Evolutionary conservation across 2,888 invertebrate species (phyloP).

Genomic region (Mythimna ferrago): DNA sequence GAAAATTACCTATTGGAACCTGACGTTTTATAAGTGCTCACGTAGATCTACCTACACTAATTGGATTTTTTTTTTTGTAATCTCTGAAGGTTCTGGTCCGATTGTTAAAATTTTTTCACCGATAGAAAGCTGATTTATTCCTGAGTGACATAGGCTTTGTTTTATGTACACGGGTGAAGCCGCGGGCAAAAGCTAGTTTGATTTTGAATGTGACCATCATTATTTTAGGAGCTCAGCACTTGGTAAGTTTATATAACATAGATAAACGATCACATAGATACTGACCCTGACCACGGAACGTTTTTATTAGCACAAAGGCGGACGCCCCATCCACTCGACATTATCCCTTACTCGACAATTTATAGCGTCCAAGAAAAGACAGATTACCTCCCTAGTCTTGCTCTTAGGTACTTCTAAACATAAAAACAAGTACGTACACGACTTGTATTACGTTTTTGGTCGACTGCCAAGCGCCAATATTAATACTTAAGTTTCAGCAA

Average conservation of each 20-base stretch:
- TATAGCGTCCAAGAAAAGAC: constrained; percentile 28
- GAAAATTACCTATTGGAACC: too few species aligned
- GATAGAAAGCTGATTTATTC: too few species aligned
- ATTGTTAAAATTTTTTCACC: too few species aligned
- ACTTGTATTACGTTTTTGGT: constrained; percentile 7
- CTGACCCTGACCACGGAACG: not conserved
- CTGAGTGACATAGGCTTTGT: too few species aligned
- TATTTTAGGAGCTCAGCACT: too few species aligned
- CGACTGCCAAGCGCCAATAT: constrained; percentile 40
- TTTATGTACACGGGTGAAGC: too few species aligned
- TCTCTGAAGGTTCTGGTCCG: too few species aligned
- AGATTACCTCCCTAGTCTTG: not conserved
- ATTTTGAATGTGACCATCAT: too few species aligned
- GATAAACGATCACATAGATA: not conserved
- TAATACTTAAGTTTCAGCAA: constrained; percentile 16
- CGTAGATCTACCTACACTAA: too few species aligned
- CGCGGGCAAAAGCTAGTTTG: too few species aligned
- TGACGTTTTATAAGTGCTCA: too few species aligned
- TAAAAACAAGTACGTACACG: constrained; percentile 6
- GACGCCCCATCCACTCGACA: constrained; percentile 17
- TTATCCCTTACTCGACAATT: constrained; percentile 49
- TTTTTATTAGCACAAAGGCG: constrained; percentile 19
- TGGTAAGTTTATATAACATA: not conserved
- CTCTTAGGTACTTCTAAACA: not conserved
- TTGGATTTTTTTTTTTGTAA: too few species aligned